A percentile compares a stretch with the other conserved stretches of the same genome.
phyloP scores from a whole-genome alignment of 2,888 invertebrate species.

The Trissonchulus latispiculum region DNA sequence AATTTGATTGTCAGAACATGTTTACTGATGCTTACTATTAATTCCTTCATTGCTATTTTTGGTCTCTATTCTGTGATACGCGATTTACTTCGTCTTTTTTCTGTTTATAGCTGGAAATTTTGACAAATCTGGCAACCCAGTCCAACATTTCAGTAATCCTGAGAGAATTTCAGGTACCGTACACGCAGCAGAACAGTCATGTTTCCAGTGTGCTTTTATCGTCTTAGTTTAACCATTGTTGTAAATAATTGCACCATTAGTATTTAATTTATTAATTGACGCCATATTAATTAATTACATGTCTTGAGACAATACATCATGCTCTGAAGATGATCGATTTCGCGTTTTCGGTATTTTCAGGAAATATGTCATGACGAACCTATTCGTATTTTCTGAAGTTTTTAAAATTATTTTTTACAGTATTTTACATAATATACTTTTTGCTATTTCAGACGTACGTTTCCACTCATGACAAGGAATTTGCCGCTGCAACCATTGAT shows the following conservation, averaged over 20 bases:
- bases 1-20: not conserved
- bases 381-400: no score
- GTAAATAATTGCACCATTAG: no score
- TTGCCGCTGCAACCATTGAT: conserved; percentile 90
- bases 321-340: no score
- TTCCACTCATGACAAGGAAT: conserved; percentile 74
- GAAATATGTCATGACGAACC: no score
- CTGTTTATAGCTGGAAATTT: conserved; percentile 62
- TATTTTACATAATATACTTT: no score
- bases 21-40: not conserved
- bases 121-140: conserved; percentile 89
- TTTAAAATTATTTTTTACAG: no score
- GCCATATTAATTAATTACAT: not conserved
- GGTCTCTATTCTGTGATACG: not conserved
- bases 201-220: no score
- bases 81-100: conserved; percentile 18
- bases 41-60: not conserved
- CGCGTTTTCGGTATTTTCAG: no score
- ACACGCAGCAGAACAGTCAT: no score
- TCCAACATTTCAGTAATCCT: conserved; percentile 80
- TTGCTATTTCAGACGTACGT: conserved; percentile 85
- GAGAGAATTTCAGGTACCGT: conserved; percentile 62
- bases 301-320: not conserved
- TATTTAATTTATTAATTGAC: not conserved
- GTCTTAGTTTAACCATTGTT: no score